phyloP scores from a whole-genome alignment of 2,888 invertebrate species.

The Bombylius major region DNA sequence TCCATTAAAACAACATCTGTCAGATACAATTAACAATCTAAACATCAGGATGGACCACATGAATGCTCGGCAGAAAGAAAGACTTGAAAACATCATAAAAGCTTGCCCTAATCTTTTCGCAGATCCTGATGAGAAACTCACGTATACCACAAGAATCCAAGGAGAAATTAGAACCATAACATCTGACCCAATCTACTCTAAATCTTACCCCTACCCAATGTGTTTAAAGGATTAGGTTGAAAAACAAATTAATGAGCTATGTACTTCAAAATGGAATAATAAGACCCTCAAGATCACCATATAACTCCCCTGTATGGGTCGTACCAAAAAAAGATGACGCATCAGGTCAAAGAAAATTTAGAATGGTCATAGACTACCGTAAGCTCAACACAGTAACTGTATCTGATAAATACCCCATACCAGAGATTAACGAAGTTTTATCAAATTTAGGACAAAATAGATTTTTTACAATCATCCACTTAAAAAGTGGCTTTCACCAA shows the following conservation, averaged over 20 bases:
- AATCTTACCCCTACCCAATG: slow-evolving; percentile 9
- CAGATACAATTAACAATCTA: neutral
- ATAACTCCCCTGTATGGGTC: slow-evolving; percentile 12
- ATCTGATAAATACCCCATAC: neutral
- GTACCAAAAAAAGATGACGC: slow-evolving; percentile 7
- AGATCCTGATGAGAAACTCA: too few relatives aligned
- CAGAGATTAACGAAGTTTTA: too few relatives aligned
- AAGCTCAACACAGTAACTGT: neutral
- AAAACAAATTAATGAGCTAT: slow-evolving; percentile 4
- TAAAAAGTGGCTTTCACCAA: too few relatives aligned
- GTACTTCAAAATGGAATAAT: slow-evolving; percentile 7
- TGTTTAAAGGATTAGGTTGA: slow-evolving; percentile 7
- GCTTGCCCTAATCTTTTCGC: too few relatives aligned
- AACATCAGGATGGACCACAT: neutral
- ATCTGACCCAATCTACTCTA: slow-evolving; percentile 6
- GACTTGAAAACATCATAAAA: neutral
- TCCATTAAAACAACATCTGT: neutral
- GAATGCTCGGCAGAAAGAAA: neutral
- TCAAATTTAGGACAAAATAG: too few relatives aligned
- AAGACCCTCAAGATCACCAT: slow-evolving; percentile 12
- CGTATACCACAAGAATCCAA: slow-evolving; percentile 8
- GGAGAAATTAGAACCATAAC: slow-evolving; percentile 10
- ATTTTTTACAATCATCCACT: too few relatives aligned
- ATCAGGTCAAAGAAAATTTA: slow-evolving; percentile 1
- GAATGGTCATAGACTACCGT: neutral